phyloP scores from a whole-genome alignment of 2,113 vertebrate species.

The Platichthys flesus region DNA sequence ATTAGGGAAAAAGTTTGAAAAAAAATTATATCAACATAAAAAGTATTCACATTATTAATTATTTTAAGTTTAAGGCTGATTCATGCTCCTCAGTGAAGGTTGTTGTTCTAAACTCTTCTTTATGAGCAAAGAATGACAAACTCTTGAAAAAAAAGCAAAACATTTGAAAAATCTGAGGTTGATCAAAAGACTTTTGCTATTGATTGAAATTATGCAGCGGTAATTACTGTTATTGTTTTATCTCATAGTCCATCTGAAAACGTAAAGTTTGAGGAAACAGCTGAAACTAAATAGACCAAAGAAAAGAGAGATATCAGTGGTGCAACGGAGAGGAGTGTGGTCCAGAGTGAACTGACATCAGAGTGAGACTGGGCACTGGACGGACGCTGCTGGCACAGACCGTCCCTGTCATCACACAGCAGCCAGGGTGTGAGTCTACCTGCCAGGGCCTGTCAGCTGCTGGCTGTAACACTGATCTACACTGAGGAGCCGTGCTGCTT shows the following conservation, averaged over 20 bases:
- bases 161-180: too few relatives aligned
- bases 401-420: constrained; percentile 61
- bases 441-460: constrained; percentile 76
- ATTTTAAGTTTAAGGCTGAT: too few relatives aligned
- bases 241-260: not conserved
- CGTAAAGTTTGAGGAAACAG: constrained; percentile 5
- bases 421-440: constrained; percentile 47
- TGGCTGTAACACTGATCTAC: constrained; percentile 67
- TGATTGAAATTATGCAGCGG: too few relatives aligned
- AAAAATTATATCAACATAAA: too few relatives aligned
- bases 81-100: too few relatives aligned
- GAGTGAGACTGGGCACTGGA: constrained; percentile 49
- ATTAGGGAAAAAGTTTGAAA: too few relatives aligned
- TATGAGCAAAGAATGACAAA: too few relatives aligned
- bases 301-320: constrained; percentile 14
- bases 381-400: constrained; percentile 70
- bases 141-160: too few relatives aligned
- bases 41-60: too few relatives aligned
- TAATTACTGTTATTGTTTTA: too few relatives aligned
- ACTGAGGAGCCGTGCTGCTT: constrained; percentile 68
- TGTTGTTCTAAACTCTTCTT: too few relatives aligned
- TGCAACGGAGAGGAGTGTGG: constrained; percentile 8
- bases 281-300: constrained; percentile 24
- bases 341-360: constrained; percentile 48
- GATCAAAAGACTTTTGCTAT: too few relatives aligned